Base-by-base conservation (phyloP, 2,113 vertebrate species). In the Cisticola juncidis region DNA sequence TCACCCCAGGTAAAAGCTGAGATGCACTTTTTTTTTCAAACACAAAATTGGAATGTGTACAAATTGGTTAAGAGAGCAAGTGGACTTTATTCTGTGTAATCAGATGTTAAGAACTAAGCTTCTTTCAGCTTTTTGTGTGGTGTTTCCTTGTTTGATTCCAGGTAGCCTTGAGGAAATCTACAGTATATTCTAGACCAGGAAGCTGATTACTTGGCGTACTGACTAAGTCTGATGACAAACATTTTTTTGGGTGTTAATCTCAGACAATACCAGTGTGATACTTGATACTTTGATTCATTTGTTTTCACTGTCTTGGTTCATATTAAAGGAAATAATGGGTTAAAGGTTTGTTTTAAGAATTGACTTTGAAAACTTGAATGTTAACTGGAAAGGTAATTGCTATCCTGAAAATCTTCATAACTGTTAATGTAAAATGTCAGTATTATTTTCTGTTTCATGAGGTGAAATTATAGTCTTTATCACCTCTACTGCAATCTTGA, bases 231-330 rank as follows among this genome's bases (percentile, higher is more conserved):
- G 42, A 91, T 81, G 83, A 72, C 48, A 91, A 74, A 90, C 65
- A 28, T 22, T 7, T 29, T 33, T 69, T 72, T 74, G 73, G 82
- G 16, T 1, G 0, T 54, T 79, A 69, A 60, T 81, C 70, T 93
- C 0, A 9, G 83, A 90, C 92, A 96, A 77, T 94, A 71, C 68
- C 61, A 87, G 8, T 33, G 15, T 83, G 57, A 51, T 96, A 83
- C 71, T 62, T 95, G 68, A 90, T 95, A 65, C 48, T 42, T 94
- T 82, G 60, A 78, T 89, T 77, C 17, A 61, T 62, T 92, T 92
- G 42, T 45, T 81, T 68, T 70, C 71, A 54, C 54, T 95, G 74
- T 89, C 45, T 86, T 91, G 29, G 53, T 53, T 90, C 10, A 8
- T 74, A 38, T 57, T 87, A 77, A 44, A 57, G 45, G 45, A 92